Percentiles rank a stretch among this genome's conserved stretches.
Conservation (phyloP, 2,888 invertebrate genomes). For the Platycheirus albimanus region DNA sequence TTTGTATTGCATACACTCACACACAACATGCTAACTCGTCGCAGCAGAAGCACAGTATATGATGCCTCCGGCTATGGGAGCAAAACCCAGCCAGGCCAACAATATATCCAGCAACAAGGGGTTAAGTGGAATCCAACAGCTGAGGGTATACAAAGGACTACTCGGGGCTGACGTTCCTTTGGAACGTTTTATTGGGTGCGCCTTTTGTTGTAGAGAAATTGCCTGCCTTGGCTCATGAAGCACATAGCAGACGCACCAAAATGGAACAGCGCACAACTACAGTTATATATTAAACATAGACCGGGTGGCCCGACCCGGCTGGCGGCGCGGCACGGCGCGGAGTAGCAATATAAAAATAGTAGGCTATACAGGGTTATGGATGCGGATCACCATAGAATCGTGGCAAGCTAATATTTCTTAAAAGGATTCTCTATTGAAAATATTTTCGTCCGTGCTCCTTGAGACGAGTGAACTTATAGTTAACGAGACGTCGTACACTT, state of each 20-base stretch:
- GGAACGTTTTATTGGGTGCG: slow-evolving; percentile 66
- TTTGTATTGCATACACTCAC: slow-evolving; percentile 20
- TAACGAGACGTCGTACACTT: not conserved
- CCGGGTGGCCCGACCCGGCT: not conserved
- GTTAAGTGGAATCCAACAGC: slow-evolving; percentile 68
- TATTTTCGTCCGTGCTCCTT: slow-evolving; percentile 25
- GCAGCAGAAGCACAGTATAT: slow-evolving; percentile 26
- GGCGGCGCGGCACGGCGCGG: not conserved
- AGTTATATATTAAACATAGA: slow-evolving; percentile 6
- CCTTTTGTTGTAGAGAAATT: slow-evolving; percentile 67
- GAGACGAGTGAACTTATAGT: slow-evolving; percentile 23
- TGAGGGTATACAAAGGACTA: slow-evolving; percentile 35
- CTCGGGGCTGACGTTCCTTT: slow-evolving; percentile 62
- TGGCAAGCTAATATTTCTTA: slow-evolving; percentile 57
- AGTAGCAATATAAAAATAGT: not conserved
- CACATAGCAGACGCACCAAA: slow-evolving; percentile 42
- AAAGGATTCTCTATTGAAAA: slow-evolving; percentile 45
- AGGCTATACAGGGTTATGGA: not conserved
- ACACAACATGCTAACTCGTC: slow-evolving; percentile 30
- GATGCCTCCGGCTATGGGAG: slow-evolving; percentile 37
- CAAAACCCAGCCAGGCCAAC: slow-evolving; percentile 30
- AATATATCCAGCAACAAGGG: slow-evolving; percentile 64
- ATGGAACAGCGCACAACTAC: slow-evolving; percentile 26
- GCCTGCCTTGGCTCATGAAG: slow-evolving; percentile 47
- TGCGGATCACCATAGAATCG: not conserved